Evolutionary conservation across 1,140 invertebrate species (phyloP).

Genomic region (Pogonomyrmex barbatus): DNA sequence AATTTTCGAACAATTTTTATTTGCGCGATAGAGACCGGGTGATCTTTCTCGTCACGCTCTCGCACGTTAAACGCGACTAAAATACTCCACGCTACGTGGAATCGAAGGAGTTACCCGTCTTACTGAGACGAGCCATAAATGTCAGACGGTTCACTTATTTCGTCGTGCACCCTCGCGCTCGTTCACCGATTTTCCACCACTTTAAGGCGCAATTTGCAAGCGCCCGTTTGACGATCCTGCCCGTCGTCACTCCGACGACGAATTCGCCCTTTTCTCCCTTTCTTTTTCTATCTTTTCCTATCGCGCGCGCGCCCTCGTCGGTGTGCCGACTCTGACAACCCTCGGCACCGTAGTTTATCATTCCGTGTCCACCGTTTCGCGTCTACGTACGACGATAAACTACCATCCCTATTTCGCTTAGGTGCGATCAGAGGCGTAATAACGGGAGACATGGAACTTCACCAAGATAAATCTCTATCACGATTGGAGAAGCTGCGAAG

Average conservation of each 20-base stretch:
- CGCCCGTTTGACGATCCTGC: slow-evolving; percentile 21
- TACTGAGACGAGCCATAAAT: slow-evolving; percentile 42
- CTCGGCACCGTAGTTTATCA: slow-evolving; percentile 52
- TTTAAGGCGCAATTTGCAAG: slow-evolving; percentile 72
- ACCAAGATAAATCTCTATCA: slow-evolving; percentile 19
- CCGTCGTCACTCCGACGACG: slow-evolving; percentile 35
- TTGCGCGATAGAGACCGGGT: neutral
- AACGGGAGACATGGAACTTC: slow-evolving; percentile 5
- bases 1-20: neutral
- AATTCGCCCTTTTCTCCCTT: slow-evolving; percentile 27
- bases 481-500: slow-evolving; percentile 6
- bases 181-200: slow-evolving; percentile 70
- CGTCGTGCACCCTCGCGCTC: slow-evolving; percentile 47
- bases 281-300: slow-evolving; percentile 64
- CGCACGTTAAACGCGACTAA: slow-evolving; percentile 1
- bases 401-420: slow-evolving; percentile 29
- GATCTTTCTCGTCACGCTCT: neutral
- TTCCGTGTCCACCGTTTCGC: slow-evolving; percentile 30
- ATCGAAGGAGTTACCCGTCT: slow-evolving; percentile 16
- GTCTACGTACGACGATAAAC: slow-evolving; percentile 32
- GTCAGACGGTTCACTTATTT: slow-evolving; percentile 65
- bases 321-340: slow-evolving; percentile 40
- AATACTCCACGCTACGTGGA: slow-evolving; percentile 25
- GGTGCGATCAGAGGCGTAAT: slow-evolving; percentile 50
- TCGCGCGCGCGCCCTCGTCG: slow-evolving; percentile 27